Conservation (phyloP, 2,797 vertebrate genomes). For the Onychomys leucogaster region DNA sequence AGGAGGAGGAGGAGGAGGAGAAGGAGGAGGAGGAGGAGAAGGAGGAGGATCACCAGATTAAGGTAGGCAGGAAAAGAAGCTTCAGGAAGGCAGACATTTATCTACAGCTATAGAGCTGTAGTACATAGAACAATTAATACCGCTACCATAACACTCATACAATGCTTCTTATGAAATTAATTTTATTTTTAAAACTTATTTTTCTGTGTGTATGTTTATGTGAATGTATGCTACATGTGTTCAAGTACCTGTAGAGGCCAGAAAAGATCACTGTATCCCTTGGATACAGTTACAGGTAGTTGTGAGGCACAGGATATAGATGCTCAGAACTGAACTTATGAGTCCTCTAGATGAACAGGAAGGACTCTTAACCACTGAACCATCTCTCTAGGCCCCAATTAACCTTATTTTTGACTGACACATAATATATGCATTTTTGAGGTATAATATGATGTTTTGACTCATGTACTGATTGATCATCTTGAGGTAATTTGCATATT, state of each 20-base stretch:
- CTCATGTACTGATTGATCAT: neutral
- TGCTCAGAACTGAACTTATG: neutral
- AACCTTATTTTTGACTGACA: neutral
- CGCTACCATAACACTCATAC: neutral
- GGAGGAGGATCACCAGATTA: neutral
- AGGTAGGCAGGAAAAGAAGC: neutral
- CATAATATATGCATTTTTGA: neutral
- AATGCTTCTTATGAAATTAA: neutral
- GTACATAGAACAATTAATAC: neutral
- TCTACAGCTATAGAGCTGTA: neutral
- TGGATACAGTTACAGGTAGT: neutral
- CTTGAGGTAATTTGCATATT: neutral
- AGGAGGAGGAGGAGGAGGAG: no score
- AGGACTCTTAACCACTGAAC: neutral
- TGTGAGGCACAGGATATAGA: neutral
- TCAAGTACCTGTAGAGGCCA: neutral
- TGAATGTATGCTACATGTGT: neutral
- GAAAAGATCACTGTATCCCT: neutral
- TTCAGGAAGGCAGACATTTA: neutral
- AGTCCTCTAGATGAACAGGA: neutral
- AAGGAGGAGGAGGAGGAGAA: neutral
- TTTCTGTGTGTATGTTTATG: neutral
- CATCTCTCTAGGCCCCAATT: neutral
- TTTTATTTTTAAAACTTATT: neutral
- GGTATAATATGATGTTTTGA: neutral